Percentiles rank a stretch among this genome's conserved stretches.
Evolutionary conservation across 2,113 vertebrate genomes (phyloP).

Genomic region (Grantiella picta): DNA sequence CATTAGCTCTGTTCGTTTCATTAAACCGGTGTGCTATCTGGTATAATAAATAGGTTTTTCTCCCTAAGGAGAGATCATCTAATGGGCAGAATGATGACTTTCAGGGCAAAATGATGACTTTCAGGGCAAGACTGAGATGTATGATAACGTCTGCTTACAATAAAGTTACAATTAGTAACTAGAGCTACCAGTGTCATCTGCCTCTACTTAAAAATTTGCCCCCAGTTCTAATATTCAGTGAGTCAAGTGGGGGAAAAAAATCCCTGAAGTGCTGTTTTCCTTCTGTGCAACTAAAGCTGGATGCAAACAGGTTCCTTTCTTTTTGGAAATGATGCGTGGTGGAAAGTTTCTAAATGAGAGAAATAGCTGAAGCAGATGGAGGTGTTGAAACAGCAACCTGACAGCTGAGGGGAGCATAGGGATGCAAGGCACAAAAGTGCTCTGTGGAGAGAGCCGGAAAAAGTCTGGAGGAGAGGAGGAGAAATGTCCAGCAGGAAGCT

Average conservation of each 20-base stretch:
- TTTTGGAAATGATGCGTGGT: not conserved
- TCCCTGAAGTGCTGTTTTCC: not conserved
- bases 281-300: not conserved
- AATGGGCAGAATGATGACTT: not conserved
- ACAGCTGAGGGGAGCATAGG: not conserved
- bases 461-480: not conserved
- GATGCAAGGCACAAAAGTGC: not conserved
- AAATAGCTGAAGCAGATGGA: not conserved
- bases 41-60: not conserved
- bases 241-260: rapidly evolving
- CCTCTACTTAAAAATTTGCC: not conserved
- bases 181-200: not conserved
- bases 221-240: not conserved
- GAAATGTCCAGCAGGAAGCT: not conserved
- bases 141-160: not conserved
- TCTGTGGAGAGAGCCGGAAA: not conserved
- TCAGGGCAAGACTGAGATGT: not conserved
- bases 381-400: not conserved
- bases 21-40: rapidly evolving
- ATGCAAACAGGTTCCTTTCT: not conserved
- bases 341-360: not conserved
- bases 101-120: not conserved
- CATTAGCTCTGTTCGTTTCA: not conserved
- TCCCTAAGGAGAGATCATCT: not conserved
- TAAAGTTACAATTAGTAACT: not conserved